These are phyloP conservation scores for Reticulitermes lucifugus DNA, from an alignment of 2,888 invertebrate genomes.

Conservation along the genomic window DNA sequence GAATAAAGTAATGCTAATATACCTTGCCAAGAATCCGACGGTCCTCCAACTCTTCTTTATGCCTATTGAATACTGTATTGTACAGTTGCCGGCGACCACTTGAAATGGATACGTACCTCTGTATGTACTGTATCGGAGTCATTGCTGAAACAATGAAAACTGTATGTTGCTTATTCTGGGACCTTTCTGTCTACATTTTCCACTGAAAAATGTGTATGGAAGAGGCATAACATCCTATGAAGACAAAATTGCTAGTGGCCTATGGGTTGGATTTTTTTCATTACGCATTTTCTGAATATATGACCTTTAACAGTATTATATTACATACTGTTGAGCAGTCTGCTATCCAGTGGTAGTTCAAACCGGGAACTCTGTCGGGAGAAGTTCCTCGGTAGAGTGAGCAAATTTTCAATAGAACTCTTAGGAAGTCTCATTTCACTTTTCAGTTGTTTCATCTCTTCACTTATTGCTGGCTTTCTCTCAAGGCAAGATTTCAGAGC, in stretches of 20 bases:
- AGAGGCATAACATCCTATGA: no score
- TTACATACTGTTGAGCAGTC: slow-evolving; percentile 65
- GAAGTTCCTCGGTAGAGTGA: slow-evolving; percentile 80
- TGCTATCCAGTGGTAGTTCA: slow-evolving; percentile 77
- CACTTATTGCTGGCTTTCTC: slow-evolving; percentile 47
- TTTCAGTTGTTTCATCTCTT: slow-evolving; percentile 58
- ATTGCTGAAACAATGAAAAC: slow-evolving; percentile 66
- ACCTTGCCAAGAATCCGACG: slow-evolving; percentile 41
- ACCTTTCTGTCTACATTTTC: no score
- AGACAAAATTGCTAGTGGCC: no score
- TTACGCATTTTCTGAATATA: no score
- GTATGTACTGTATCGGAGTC: slow-evolving; percentile 78
- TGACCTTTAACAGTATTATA: slow-evolving; percentile 30
- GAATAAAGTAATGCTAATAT: background rate
- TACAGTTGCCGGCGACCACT: slow-evolving; percentile 70
- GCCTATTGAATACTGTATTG: slow-evolving; percentile 68
- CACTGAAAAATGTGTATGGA: no score
- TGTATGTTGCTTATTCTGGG: background rate
- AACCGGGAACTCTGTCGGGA: slow-evolving; percentile 80
- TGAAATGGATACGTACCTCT: slow-evolving; percentile 74
- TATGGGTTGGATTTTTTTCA: no score
- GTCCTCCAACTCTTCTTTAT: slow-evolving; percentile 58
- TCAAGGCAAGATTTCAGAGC: slow-evolving; percentile 70
- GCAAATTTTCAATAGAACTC: slow-evolving; percentile 70
- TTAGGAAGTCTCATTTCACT: slow-evolving; percentile 66